Base-by-base conservation (phyloP, 2,888 invertebrate species). In the Miltochrista miniata region DNA sequence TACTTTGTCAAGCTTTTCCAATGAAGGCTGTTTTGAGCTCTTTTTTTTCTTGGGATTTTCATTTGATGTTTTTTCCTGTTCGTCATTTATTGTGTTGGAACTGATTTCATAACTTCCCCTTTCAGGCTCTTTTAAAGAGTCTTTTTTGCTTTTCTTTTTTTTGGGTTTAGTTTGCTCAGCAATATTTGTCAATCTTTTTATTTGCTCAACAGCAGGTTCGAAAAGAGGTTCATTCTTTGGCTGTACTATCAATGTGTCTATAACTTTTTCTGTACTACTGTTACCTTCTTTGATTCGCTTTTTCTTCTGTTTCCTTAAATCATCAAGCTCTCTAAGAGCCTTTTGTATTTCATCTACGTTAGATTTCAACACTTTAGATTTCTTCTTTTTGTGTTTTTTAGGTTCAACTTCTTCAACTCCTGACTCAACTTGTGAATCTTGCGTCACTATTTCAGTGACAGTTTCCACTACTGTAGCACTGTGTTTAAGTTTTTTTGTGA, bases 291-390 rank as follows among this genome's bases (percentile, higher is more conserved):
- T 86, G 0, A 43, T 50, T 66, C 80, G 86, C 68, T 83, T 90
- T 72, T 88, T 90, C 63, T 86, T 89, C 12, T 54, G 56, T 53
- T 77, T 85, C 40, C 83, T 79, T 31, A 74, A 72, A 45, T 82
- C 85, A 59, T 88, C 89, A 43, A 91, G 90, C 73, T 91, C 91
- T 74, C 88, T 90, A 0, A 91, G 73, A 38, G 89, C 90, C 64
- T 79, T 85, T 57, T 82, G 83, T 56, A 91, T 91, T 61, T 91
- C 90, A 59, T 91, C 90, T 61, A 83, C 85, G 13, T 68, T 54
- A 1, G 69, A 60, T 65, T 83, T 88, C n/a, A 57, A 48, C 63
- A 85, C 89, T 60, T 87, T 90, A n/a, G 72, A 31, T 59, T 87
- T 90, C 66, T 89, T 90, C 78, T 87, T 89, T 70, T 88, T 89